Percentiles rank a stretch among this genome's conserved stretches.
phyloP scores from a whole-genome alignment of 35 echinoderm and acorn worm species.

The Lytechinus variegatus region DNA sequence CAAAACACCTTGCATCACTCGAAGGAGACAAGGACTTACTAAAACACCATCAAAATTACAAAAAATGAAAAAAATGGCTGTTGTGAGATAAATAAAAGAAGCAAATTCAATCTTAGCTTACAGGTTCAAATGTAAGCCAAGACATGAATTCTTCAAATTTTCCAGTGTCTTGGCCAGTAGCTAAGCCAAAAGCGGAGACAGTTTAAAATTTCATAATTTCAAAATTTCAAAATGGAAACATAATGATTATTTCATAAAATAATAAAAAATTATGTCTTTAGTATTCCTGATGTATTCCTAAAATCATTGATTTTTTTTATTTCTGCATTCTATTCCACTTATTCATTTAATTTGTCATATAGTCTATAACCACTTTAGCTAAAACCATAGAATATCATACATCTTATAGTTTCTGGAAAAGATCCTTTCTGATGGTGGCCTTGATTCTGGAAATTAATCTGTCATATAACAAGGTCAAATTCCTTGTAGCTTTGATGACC shows the following conservation, averaged over 20 bases:
- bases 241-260: too few relatives aligned
- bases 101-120: background rate
- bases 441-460: background rate
- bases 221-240: background rate
- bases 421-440: background rate
- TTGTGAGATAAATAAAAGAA: background rate
- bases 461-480: background rate
- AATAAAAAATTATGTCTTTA: too few relatives aligned
- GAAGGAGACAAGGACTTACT: background rate
- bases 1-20: background rate
- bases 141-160: background rate
- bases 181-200: background rate
- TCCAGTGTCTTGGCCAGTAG: background rate
- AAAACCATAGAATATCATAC: too few relatives aligned
- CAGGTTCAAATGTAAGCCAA: background rate
- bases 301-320: too few relatives aligned
- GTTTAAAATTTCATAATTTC: background rate
- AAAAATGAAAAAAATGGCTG: background rate
- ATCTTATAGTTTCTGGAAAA: background rate
- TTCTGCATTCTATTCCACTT: too few relatives aligned
- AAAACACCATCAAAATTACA: background rate
- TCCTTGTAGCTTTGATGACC: background rate
- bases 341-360: too few relatives aligned
- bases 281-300: too few relatives aligned
- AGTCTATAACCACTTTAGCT: too few relatives aligned